These are phyloP conservation scores for Spea hammondii DNA, from an alignment of 2,797 vertebrate genomes.

Conservation along the genomic window DNA sequence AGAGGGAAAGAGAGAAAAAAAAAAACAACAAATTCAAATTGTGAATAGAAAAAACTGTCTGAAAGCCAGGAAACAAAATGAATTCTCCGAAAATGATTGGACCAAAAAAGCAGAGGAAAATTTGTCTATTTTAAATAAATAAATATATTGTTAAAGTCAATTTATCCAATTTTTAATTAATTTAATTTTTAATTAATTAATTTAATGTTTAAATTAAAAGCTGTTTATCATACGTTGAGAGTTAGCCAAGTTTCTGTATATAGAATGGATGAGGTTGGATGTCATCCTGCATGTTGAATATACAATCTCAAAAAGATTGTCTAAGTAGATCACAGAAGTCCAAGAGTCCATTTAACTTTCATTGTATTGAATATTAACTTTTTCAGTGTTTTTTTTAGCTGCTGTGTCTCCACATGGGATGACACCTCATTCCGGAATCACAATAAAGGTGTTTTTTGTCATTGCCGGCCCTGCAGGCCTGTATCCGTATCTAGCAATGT, in stretches of 20 bases:
- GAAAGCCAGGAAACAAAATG: no score
- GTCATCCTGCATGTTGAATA: constrained; percentile 31
- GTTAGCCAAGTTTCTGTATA: constrained; percentile 28
- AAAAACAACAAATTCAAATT: no score
- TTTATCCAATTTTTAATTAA: no score
- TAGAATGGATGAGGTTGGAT: constrained; percentile 41
- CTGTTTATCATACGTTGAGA: constrained; percentile 16
- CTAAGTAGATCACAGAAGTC: constrained; percentile 33
- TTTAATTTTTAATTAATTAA: no score
- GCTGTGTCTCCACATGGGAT: neutral
- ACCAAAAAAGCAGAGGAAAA: no score
- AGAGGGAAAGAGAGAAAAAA: no score
- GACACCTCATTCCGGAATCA: neutral
- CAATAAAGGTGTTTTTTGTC: neutral
- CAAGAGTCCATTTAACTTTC: constrained; percentile 39
- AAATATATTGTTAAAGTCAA: no score
- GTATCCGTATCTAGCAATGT: no score
- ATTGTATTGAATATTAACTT: constrained; percentile 38
- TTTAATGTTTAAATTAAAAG: neutral
- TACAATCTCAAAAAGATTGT: constrained; percentile 43
- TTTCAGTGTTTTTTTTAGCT: neutral
- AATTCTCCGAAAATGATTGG: no score
- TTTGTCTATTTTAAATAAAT: no score
- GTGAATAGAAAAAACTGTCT: no score
- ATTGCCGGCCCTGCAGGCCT: neutral